Percentiles rank a stretch among this genome's conserved stretches.
Conservation (phyloP, 2,113 vertebrate species). For the Casuarius casuarius region DNA sequence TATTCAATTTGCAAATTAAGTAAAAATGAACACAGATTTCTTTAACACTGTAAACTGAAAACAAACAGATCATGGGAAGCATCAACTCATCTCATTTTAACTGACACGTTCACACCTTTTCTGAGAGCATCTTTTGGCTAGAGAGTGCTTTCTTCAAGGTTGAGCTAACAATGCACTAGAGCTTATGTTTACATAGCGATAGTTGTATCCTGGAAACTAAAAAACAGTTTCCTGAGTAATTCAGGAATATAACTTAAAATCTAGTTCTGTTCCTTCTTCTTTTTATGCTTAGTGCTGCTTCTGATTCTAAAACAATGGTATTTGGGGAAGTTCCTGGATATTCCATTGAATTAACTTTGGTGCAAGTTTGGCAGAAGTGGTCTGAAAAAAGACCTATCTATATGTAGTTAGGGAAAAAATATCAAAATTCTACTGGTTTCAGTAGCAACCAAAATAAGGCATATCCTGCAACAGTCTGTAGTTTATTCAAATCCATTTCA, state of each 20-base stretch:
- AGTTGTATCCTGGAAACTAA: constrained; percentile 20
- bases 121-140: constrained; percentile 6
- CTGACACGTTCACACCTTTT: constrained; percentile 50
- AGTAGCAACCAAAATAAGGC: background rate
- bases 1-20: background rate
- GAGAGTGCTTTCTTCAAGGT: background rate
- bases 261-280: background rate
- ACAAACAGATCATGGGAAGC: constrained; percentile 31
- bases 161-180: constrained; percentile 1
- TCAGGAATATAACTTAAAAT: background rate
- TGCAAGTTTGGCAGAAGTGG: background rate
- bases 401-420: background rate
- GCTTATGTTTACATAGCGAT: background rate
- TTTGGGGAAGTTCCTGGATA: background rate
- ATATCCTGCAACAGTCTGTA: background rate
- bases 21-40: constrained; percentile 7
- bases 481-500: background rate
- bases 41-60: constrained; percentile 4
- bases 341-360: background rate
- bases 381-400: background rate
- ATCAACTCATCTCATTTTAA: background rate
- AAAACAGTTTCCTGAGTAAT: background rate
- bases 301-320: background rate
- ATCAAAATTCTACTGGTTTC: background rate
- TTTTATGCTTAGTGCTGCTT: background rate